Evolutionary conservation across 1,140 invertebrate genomes (phyloP).

Genomic region (Lepidurus couesii): DNA sequence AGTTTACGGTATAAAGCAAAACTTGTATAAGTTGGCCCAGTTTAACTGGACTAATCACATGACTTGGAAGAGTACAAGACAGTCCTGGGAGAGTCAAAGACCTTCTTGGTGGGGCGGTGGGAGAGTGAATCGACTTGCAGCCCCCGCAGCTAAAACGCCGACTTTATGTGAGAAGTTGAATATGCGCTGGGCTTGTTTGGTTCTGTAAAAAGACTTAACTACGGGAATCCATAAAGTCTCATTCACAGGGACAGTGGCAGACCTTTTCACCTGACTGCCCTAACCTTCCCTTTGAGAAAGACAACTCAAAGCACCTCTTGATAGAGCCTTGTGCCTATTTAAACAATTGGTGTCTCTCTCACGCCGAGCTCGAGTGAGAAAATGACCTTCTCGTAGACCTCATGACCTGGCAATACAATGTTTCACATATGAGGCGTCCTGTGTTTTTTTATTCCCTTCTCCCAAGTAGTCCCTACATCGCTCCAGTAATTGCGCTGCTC

Average conservation of each 20-base stretch:
- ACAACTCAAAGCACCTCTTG: conserved; percentile 14
- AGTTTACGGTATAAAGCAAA: not conserved
- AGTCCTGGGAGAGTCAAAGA: not conserved
- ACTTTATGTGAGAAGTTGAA: conserved; percentile 11
- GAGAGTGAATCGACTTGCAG: not conserved
- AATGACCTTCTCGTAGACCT: conserved; percentile 1
- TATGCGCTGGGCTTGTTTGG: conserved; percentile 5
- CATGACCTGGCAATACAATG: not conserved
- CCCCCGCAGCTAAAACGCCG: not conserved
- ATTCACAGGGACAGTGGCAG: conserved; percentile 17
- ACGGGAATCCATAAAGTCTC: not conserved
- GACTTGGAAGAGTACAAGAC: not conserved
- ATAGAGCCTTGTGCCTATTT: not conserved
- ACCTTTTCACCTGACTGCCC: conserved; percentile 21
- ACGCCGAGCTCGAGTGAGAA: conserved; percentile 1
- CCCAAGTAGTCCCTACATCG: no score
- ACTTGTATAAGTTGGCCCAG: not conserved
- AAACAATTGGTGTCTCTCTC: conserved; percentile 12
- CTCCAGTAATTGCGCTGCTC: no score
- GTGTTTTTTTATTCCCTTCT: not conserved
- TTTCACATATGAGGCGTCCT: not conserved
- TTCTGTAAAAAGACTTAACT: not conserved
- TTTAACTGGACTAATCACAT: not conserved
- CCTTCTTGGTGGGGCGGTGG: not conserved
- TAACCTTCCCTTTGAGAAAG: not conserved